A percentile compares a stretch with the other conserved stretches of the same genome.
Evolutionary conservation across 92 coral and sea anemone genomes (phyloP).

Genomic region (Pocillopora meandrina): DNA sequence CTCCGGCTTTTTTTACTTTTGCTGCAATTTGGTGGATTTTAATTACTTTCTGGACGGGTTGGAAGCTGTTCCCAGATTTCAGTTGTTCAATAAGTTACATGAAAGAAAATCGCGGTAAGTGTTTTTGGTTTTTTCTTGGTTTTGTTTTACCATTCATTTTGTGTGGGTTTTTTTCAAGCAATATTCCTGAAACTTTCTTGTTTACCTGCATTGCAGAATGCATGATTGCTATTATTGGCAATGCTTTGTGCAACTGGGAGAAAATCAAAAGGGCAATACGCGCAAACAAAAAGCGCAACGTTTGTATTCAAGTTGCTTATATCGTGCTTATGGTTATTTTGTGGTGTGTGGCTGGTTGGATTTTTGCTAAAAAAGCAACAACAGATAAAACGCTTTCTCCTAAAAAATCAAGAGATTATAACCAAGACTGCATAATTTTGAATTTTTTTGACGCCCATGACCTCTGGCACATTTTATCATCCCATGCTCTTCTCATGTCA

Average conservation of each 20-base stretch:
- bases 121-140: too few species aligned
- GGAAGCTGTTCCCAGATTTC: conserved; percentile 36
- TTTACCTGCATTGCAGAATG: conserved; percentile 61
- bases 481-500: conserved; percentile 78
- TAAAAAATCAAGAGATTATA: conserved; percentile 71
- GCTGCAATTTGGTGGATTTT: conserved; percentile 60
- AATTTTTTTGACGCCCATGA: conserved; percentile 77
- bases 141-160: conserved; percentile 36
- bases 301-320: conserved; percentile 56
- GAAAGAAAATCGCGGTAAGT: background rate
- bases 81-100: background rate
- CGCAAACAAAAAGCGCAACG: background rate
- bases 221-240: conserved; percentile 57
- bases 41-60: conserved; percentile 65
- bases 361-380: conserved; percentile 59
- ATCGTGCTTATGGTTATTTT: conserved; percentile 26
- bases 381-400: conserved; percentile 67
- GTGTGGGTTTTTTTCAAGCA: conserved; percentile 22
- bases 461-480: conserved; percentile 90
- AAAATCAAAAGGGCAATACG: background rate
- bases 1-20: conserved; percentile 30
- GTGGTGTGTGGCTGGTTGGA: conserved; percentile 52
- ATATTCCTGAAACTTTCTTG: conserved; percentile 71
- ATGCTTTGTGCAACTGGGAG: conserved; percentile 7
- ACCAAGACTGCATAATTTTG: conserved; percentile 64